A percentile compares a stretch with the other conserved stretches of the same genome.
Evolutionary conservation across 2,113 vertebrate genomes (phyloP).

Genomic region (Podilymbus podiceps): DNA sequence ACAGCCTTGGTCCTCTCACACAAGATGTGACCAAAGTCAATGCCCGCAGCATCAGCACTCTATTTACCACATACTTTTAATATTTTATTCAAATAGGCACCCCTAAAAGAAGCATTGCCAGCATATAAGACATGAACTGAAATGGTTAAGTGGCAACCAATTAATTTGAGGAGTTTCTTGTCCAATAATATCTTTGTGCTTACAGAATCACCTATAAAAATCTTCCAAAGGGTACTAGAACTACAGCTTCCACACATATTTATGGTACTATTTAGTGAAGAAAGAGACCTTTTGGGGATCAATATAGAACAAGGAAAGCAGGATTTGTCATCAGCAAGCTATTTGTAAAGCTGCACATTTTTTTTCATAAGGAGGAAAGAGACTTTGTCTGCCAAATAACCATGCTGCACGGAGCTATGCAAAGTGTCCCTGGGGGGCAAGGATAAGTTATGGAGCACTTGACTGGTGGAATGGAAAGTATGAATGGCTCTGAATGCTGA

Average conservation of each 20-base stretch:
- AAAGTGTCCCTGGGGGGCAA: neutral
- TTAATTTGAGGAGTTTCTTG: neutral
- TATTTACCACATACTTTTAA: fast-evolving
- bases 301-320: neutral
- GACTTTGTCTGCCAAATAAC: neutral
- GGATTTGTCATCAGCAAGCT: neutral
- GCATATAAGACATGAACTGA: neutral
- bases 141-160: neutral
- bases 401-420: neutral
- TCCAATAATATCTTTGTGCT: neutral
- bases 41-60: neutral
- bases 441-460: neutral
- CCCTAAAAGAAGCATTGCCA: neutral
- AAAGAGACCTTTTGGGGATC: neutral
- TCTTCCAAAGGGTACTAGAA: neutral
- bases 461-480: neutral
- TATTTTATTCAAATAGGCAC: neutral
- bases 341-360: neutral
- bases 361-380: neutral
- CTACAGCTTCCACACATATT: neutral
- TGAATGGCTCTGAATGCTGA: neutral
- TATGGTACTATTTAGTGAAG: neutral
- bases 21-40: neutral
- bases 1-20: neutral
- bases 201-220: neutral